Base-by-base conservation (phyloP, 2,113 vertebrate genomes). In the Cisticola juncidis region DNA sequence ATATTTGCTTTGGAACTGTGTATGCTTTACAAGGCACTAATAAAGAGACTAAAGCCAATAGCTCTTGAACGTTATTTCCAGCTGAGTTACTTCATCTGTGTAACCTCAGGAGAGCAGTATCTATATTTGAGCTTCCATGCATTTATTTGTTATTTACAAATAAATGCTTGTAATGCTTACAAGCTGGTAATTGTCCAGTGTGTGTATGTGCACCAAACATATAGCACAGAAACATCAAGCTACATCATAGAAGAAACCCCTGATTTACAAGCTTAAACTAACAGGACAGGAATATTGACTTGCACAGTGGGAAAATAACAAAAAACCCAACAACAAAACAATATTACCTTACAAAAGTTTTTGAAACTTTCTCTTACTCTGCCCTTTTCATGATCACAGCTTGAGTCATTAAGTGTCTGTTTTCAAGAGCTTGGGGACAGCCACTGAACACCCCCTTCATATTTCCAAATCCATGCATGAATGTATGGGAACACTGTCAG, bases 201-300 rank as follows among this genome's bases (percentile, higher is more conserved):
- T 42, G 21, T 61, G 6, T 25, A 23, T 9, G 28, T 42, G 38
- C 31, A 65, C 9, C 14, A 17, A 16, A 24, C 9, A 14, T 25
- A 7, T 6, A 74, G 62, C 10, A 42, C 12, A 73, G 23, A 81
- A 87, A 42, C 25, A 19, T 64, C 44, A 58, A 74, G 20, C 20
- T 42, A 29, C 15, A 20, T 15, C 2, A 5, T 5, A 21, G 29
- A 8, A 56, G 5, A 56, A 73, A 29, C 0, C 1, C 5, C 13
- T 69, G 6, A 44, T n/a, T 35, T 69, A 38, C 22, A 79, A 68
- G 12, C 11, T 84, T 62, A 87, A 65, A 42, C 6, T n/a, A 38
- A 42, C 4, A 54, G 50, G 48, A 66, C 6, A 44, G 11, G 21
- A 78, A 40, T 31, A 36, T 69, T 57, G 50, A 42, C 14, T 61